Base-by-base conservation (phyloP, 1,140 invertebrate species). In the Trigoniulus corallinus region DNA sequence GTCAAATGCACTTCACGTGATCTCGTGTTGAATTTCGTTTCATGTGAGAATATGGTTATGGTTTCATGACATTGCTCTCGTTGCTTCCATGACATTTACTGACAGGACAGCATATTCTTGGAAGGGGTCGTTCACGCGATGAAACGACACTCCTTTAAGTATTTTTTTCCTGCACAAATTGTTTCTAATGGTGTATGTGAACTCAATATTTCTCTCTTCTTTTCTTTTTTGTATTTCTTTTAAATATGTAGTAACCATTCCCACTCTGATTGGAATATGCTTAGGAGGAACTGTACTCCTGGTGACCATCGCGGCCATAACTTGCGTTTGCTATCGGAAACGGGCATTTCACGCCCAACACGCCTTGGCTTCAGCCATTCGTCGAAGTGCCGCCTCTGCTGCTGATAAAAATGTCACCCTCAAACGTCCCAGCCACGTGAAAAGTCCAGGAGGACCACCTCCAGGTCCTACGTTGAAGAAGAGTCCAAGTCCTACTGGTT, bases 381-480 rank as follows among this genome's bases (percentile, higher is more conserved):
- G 67, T 51, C 57, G 51, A 7, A 39, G 51, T 7, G 43, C 51
- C 18, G 54, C 67, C 52, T 66, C 71, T 51, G 63, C 66, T 52
- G 64, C 0, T 46, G 43, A 12, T 25, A 18, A 47, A 18, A 48
- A 10, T 7, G 42, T 18, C 26, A 54, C 20, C 21, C 10, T 46
- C 20, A 54, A 24, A 7, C 72, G 75, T 51, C 78, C 79, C 0
- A 78, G 75, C 0, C 78, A 79, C 0, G 78, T 81, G 1, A 76
- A 76, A 53, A 77, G 74, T 51, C 75, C 78, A 1, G 64, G 72
- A 22, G 77, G 78, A 45, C 12, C 42, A 50, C 1, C 50, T 21
- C 53, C 52, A 13, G 75, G 75, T 20, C 84, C 88, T 61, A 87
- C 88, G 64, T 64, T 89, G 58, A 87, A 87, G 67, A 91, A 89